Percentiles rank a stretch among this genome's conserved stretches.
phyloP scores from a whole-genome alignment of 2,888 invertebrate species.

The Ochlodes sylvanus region DNA sequence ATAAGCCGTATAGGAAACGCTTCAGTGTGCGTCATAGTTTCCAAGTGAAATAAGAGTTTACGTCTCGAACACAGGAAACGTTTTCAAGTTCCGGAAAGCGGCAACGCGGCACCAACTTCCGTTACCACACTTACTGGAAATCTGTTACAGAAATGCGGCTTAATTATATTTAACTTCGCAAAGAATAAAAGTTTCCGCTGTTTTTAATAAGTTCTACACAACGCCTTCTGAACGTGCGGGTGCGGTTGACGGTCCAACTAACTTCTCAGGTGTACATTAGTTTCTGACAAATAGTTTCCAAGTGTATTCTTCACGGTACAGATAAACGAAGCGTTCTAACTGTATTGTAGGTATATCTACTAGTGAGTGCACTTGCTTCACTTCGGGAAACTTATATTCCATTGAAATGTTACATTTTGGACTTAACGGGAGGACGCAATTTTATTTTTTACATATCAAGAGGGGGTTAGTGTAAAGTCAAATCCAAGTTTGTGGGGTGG shows the following conservation, averaged over 20 bases:
- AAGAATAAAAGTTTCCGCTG: slow-evolving; percentile 9
- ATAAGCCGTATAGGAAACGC: too few relatives aligned
- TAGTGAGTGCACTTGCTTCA: too few relatives aligned
- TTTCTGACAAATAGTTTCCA: not conserved
- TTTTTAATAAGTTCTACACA: slow-evolving; percentile 9
- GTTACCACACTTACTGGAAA: slow-evolving; percentile 19
- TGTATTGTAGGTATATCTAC: too few relatives aligned
- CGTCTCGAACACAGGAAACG: slow-evolving; percentile 32
- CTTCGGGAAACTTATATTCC: too few relatives aligned
- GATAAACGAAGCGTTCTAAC: not conserved
- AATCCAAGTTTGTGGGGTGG: too few relatives aligned
- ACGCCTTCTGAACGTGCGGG: not conserved
- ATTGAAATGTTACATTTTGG: too few relatives aligned
- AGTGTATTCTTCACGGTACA: not conserved
- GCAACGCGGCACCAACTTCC: slow-evolving; percentile 7
- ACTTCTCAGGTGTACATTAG: slow-evolving; percentile 2
- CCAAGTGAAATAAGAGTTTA: slow-evolving; percentile 30
- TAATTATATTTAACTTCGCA: slow-evolving; percentile 28
- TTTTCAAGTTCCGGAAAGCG: slow-evolving; percentile 26
- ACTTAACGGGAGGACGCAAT: too few relatives aligned
- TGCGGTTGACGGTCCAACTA: not conserved
- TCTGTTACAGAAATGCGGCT: slow-evolving; percentile 23
- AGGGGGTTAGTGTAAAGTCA: too few relatives aligned
- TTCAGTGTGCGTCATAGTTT: slow-evolving; percentile 2
- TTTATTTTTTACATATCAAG: too few relatives aligned